These are phyloP conservation scores for Fratercula arctica DNA, from an alignment of 2,797 vertebrate genomes.

Conservation along the genomic window DNA sequence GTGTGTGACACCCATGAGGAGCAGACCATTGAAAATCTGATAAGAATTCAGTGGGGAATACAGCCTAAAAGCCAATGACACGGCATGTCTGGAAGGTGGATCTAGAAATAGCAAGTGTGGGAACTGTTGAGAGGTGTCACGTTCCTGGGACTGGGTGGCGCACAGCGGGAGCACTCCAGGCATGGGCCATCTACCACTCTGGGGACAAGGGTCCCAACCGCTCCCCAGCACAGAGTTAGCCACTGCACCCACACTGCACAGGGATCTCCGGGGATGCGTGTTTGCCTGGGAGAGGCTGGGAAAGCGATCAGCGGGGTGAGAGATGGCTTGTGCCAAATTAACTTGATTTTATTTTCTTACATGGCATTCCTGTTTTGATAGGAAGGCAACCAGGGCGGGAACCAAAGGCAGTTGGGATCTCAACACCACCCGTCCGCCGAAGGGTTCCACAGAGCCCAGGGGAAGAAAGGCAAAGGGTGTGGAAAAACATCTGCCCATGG, in stretches of 20 bases:
- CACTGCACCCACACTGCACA: rapidly evolving
- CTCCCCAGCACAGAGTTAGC: neutral
- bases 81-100: neutral
- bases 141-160: neutral
- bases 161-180: neutral
- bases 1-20: neutral
- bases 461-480: neutral
- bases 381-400: neutral
- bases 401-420: neutral
- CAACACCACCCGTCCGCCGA: rapidly evolving
- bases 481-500: neutral
- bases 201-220: neutral
- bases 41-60: neutral
- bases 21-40: neutral
- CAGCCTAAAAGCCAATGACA: slow-evolving; percentile 10
- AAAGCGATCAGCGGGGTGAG: neutral
- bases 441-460: neutral
- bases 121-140: neutral
- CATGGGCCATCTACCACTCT: neutral
- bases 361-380: neutral
- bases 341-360: neutral
- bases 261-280: neutral
- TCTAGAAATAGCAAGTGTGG: slow-evolving; percentile 13
- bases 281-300: neutral
- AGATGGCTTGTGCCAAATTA: neutral